Evolutionary conservation across 1,140 invertebrate genomes (phyloP).

Genomic region (Zophobas morio): DNA sequence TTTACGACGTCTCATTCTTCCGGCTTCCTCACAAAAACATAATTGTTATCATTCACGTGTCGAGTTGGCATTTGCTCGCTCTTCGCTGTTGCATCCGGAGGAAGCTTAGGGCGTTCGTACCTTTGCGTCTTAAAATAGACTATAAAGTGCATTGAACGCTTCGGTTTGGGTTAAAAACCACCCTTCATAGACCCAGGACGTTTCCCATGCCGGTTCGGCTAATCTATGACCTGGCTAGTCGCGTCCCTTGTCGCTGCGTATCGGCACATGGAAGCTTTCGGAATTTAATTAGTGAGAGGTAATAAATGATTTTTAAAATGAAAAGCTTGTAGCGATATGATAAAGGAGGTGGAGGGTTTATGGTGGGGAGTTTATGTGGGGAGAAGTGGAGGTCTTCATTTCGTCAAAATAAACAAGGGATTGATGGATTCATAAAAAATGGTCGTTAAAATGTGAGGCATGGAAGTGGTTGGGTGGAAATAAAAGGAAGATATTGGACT

Average conservation of each 20-base stretch:
- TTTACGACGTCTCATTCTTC: neutral
- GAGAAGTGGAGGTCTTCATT: neutral
- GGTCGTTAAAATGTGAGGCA: too few species aligned
- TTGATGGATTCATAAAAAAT: neutral
- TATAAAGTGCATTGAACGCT: conserved; percentile 48
- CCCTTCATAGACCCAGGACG: conserved; percentile 32
- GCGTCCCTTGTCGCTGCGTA: neutral
- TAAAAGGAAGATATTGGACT: too few species aligned
- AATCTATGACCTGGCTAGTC: conserved; percentile 41
- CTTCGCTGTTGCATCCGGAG: neutral
- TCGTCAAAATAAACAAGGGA: neutral
- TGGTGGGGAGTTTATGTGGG: neutral
- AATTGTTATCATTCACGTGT: neutral
- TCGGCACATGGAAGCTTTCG: conserved; percentile 1
- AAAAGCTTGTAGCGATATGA: too few species aligned
- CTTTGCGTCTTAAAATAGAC: conserved; percentile 43
- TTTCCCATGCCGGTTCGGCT: conserved; percentile 46
- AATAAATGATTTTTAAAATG: too few species aligned
- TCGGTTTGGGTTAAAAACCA: conserved; percentile 20
- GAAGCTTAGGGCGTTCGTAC: conserved; percentile 1
- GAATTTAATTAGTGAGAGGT: neutral
- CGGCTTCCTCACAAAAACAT: neutral
- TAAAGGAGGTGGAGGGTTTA: neutral
- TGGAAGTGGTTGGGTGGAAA: too few species aligned
- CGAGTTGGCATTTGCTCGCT: neutral